Conservation (phyloP, 2,888 invertebrate genomes). For the Drosophila kanekoi region DNA sequence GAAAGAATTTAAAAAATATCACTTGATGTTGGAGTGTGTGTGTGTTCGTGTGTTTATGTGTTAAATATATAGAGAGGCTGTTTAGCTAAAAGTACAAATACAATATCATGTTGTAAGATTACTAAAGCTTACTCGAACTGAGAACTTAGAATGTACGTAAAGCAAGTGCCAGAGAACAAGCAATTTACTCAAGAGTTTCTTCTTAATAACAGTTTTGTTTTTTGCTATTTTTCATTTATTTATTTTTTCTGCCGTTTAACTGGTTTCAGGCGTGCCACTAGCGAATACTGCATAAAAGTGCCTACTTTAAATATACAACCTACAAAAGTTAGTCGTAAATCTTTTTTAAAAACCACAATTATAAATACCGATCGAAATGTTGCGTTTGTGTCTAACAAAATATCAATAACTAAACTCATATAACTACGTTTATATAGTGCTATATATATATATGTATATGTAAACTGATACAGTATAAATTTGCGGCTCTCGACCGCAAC, state of each 20-base stretch:
- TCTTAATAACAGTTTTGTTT: conserved; percentile 20
- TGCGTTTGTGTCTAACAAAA: conserved; percentile 66
- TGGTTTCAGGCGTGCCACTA: conserved; percentile 51
- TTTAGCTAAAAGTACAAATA: conserved; percentile 35
- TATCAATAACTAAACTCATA: conserved; percentile 39
- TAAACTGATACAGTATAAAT: conserved; percentile 37
- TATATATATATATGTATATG: conserved; percentile 24
- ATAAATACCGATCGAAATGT: conserved; percentile 49
- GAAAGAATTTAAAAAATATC: conserved; percentile 71
- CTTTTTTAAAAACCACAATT: conserved; percentile 26
- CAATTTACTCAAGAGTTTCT: conserved; percentile 6
- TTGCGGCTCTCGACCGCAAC: conserved; percentile 13
- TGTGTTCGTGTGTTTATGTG: conserved; percentile 40
- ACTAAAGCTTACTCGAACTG: conserved; percentile 53
- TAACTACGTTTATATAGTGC: conserved; percentile 26
- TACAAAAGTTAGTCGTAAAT: conserved; percentile 47
- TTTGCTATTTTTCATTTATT: neutral
- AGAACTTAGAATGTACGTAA: conserved; percentile 28
- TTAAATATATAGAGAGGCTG: conserved; percentile 27
- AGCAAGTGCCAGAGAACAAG: conserved; percentile 16
- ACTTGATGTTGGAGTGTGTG: conserved; percentile 62
- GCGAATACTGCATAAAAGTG: conserved; percentile 57
- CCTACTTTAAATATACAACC: conserved; percentile 59
- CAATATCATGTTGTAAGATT: conserved; percentile 33
- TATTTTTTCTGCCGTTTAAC: conserved; percentile 22